Base-by-base conservation (phyloP, 1,140 invertebrate species). In the Acyrthosiphon pisum region DNA sequence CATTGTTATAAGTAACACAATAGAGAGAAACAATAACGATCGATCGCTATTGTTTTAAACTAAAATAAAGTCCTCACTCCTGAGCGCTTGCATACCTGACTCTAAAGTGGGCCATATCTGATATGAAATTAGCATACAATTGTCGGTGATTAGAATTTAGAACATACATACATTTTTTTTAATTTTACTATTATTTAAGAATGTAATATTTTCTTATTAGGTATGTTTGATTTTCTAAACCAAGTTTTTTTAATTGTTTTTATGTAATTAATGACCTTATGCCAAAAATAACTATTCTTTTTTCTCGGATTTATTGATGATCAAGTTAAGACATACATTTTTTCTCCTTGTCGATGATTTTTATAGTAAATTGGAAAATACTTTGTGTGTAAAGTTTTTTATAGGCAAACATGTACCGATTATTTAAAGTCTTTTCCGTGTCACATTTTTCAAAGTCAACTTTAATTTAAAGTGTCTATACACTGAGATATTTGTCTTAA, bases 381-480 rank as follows among this genome's bases (percentile, higher is more conserved):
- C 37, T 84, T 37, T 23, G 2, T 26, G 83, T 41, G 22, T 26
- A 84, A 84, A 84, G 83, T 84, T 84, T 84, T 41, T 37, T 26
- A 41, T 41, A 44, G 2, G 22, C 35, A 26, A 41, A 84, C 41
- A 84, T 26, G 37, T 44, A 22, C 9, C 83, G 37, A 30, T 84
- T 84, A 20, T 84, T 84, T 84, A 11, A 84, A 26, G 30, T 14
- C 8, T 68, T 60, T 68, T 68, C 60, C 11, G 14, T 68, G 7
- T 84, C 9, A 84, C 23, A 41, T 84, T 41, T 84, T 41, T 84
- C 41, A 84, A 84, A 84, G 23, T 44, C 22, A 11, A 84, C 35
- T 84, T 84, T 84, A 84, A 41, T 84, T 84, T 84, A 84, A 84
- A 84, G 41, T 84, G 44, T 84, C 37, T 41, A 84, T 84, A n/a